Conservation (phyloP, 2,113 vertebrate species). For the Hippopotamus amphibius region DNA sequence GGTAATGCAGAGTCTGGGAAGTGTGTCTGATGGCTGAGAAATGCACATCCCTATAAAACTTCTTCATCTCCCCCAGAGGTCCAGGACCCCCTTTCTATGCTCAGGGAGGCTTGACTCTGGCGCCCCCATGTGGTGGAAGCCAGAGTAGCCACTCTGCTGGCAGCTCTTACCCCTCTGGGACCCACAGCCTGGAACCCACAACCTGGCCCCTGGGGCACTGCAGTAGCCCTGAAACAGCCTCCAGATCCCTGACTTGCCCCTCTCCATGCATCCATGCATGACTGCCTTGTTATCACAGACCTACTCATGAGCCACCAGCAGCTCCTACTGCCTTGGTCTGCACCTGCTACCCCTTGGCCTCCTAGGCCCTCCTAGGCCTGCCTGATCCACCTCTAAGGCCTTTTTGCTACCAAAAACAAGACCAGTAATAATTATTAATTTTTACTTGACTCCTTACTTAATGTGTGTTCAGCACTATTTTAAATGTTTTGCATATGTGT, state of each 20-base stretch:
- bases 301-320: neutral
- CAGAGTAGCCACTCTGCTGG: neutral
- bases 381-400: neutral
- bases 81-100: conserved; percentile 31
- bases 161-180: neutral
- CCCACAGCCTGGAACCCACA: neutral
- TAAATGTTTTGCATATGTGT: neutral
- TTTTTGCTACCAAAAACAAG: neutral
- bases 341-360: neutral
- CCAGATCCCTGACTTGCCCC: neutral
- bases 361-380: neutral
- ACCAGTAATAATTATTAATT: neutral
- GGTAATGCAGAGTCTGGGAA: conserved; percentile 75
- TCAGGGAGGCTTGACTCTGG: neutral
- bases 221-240: neutral
- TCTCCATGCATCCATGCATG: neutral
- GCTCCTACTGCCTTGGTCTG: neutral
- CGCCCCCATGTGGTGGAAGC: neutral
- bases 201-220: neutral
- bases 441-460: neutral
- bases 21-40: conserved; percentile 66
- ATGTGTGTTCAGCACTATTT: neutral
- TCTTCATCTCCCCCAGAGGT: conserved; percentile 48
- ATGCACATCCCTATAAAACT: conserved; percentile 71
- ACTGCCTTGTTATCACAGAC: neutral